Percentiles rank a stretch among this genome's conserved stretches.
Conservation (phyloP, 37 sponge, comb jelly and placozoan genomes). For the Halisarca cf. caerulea region DNA sequence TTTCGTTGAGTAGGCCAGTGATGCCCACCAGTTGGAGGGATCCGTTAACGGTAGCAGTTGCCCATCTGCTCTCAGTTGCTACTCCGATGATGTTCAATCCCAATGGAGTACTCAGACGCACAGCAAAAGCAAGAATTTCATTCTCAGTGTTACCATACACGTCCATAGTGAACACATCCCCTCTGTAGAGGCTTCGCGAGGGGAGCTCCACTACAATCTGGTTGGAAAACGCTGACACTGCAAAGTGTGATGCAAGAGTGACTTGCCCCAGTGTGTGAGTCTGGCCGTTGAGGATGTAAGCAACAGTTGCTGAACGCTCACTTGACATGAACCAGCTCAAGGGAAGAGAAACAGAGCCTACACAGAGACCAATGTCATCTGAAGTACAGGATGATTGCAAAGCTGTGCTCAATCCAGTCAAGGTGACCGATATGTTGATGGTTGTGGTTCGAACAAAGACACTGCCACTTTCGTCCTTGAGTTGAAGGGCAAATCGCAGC, state of each 20-base stretch:
- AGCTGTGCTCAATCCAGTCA: too few species aligned
- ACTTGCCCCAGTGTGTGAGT: not conserved
- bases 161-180: conserved; percentile 38
- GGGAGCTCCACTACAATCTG: conserved; percentile 47
- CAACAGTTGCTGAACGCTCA: not conserved
- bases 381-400: conserved; percentile 23
- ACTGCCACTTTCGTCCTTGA: conserved; percentile 44
- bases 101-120: conserved; percentile 12
- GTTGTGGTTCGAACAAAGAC: conserved; percentile 22
- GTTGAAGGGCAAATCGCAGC: conserved; percentile 56
- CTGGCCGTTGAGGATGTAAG: not conserved
- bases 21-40: not conserved
- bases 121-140: conserved; percentile 28
- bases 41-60: conserved; percentile 1
- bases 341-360: conserved; percentile 40
- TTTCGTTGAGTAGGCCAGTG: not conserved
- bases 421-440: conserved; percentile 12
- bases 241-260: not conserved
- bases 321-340: conserved; percentile 30
- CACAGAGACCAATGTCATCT: conserved; percentile 44
- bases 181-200: conserved; percentile 31
- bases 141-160: conserved; percentile 43
- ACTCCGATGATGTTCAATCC: not conserved
- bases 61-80: conserved; percentile 30
- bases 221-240: conserved; percentile 5